Base-by-base conservation (phyloP, 2,113 vertebrate species). In the Odontesthes bonariensis region DNA sequence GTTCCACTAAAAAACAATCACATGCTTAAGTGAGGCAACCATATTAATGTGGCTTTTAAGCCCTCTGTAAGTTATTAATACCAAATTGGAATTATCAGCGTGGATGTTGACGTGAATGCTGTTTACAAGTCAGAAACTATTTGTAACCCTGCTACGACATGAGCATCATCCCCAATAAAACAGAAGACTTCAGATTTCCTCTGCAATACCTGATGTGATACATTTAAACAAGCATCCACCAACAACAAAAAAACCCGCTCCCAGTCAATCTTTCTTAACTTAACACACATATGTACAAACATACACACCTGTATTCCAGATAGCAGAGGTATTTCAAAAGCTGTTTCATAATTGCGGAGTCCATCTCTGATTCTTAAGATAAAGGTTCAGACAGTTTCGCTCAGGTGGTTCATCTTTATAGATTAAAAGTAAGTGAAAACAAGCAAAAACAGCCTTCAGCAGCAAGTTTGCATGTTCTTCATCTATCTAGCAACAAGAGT, bases 281-380 rank as follows among this genome's bases (percentile, higher is more conserved):
- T 72, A 38, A 11, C 35, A 38, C 10, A 38, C 5, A 38, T 27
- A 27, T 27, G 27, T 27, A 44, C 10, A 52, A 35, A 65, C 44
- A 62, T 8, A 65, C 16, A 51, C 53, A 38, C 1, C 4, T 5
- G 33, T 57, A 32, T 70, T 67, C 46, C 27, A 69, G 57, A 71
- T 4, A 8, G 17, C 22, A 56, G n/a, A 62, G 32, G 32, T 17
- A 27, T 59, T 23, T 71, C 27, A 55, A 60, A 56, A 47, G 17
- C 56, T 63, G 46, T 58, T 67, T 67, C 0, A 35, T 59, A 40
- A 85, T 64, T 74, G 82, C 82, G 85, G 69, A 81, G 69, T 60
- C 64, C 54, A 64, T 77, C 46, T 63, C 20, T 57, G 6, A 67
- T 44, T 62, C 38, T 51, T 35, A 74, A 44, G 23, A 74, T 80